These are phyloP conservation scores for Catostomus latipinnis DNA, from an alignment of 2,797 vertebrate genomes.

Conservation along the genomic window DNA sequence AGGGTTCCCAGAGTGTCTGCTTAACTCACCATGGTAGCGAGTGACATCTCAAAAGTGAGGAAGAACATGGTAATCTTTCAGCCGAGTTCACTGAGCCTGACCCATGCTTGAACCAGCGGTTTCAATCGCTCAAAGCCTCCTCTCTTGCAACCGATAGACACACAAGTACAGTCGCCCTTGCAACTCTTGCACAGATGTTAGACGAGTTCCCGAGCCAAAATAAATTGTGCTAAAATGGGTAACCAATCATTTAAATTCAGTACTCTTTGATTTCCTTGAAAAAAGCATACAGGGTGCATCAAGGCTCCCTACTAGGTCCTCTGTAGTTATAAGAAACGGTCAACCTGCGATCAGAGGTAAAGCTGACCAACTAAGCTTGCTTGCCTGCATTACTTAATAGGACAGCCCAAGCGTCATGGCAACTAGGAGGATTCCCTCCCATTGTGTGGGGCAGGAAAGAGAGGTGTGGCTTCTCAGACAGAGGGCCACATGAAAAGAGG, in stretches of 20 bases:
- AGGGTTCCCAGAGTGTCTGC: conserved; percentile 14
- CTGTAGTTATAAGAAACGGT: background rate
- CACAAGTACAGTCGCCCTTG: conserved; percentile 28
- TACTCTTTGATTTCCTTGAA: background rate
- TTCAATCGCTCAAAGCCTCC: conserved; percentile 54
- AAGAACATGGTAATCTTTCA: conserved; percentile 81
- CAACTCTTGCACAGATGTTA: conserved; percentile 11
- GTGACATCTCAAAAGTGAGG: conserved; percentile 78
- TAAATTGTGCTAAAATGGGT: background rate
- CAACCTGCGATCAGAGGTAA: conserved; percentile 55
- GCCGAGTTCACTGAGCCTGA: conserved; percentile 64
- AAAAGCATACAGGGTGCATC: background rate
- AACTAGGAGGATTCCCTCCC: conserved; percentile 76
- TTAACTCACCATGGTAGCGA: conserved; percentile 80
- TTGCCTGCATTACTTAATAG: conserved; percentile 72
- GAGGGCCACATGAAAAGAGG: conserved; percentile 66
- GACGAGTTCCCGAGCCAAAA: conserved; percentile 8
- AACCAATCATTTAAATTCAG: background rate
- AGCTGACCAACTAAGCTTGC: conserved; percentile 49
- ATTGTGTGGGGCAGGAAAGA: conserved; percentile 75
- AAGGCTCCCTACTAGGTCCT: conserved; percentile 23
- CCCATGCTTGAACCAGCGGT: conserved; percentile 71
- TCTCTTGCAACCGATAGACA: conserved; percentile 16
- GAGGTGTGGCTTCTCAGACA: conserved; percentile 47
- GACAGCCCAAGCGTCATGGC: conserved; percentile 76